Base-by-base conservation (phyloP, 1,140 invertebrate species). In the Hycleus phaleratus region DNA sequence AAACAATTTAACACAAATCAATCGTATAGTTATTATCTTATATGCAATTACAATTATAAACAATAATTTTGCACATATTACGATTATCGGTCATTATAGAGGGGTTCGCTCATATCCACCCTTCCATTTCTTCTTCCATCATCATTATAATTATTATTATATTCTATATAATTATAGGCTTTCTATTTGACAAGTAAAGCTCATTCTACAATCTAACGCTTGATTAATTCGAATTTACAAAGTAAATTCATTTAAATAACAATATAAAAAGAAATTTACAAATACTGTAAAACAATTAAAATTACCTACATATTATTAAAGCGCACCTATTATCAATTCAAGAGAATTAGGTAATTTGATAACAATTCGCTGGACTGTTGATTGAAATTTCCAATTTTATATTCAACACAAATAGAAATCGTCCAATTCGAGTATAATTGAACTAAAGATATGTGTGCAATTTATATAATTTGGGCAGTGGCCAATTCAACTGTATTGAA, bases 401-500 rank as follows among this genome's bases (percentile, higher is more conserved):
- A 38, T 49, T 42, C 4, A 32, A 32, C 32, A 32, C 18, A 32
- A 32, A 32, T 7, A 32, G 1, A 58, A 60, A 42, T 56, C 38
- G 57, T 18, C 18, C 18, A 18, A 44, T 51, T 46, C 11, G 32
- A 40, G 26, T 38, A 44, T 52, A 38, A 32, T 62, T 26, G 51
- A 62, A 64, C 57, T 58, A 50, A 58, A 66, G 59, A 69, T 68
- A 64, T 69, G 67, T 69, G 67, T 32, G 32, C 32, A 32, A 32
- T 32, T 32, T 7, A 32, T 64, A 63, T 67, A 26, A 56, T 45
- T 58, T 12, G 60, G 69, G 69, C 67, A 69, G 69, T 70, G 67
- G 66, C 62, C 64, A 63, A 64, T 26, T 42, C 9, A 50, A 53
- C 65, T 70, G 68, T 70, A 70, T 68, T 68, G 68, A 67, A 70